These are phyloP conservation scores for Brachyrhaphis roseni DNA, from an alignment of 2,797 vertebrate genomes.

Conservation along the genomic window DNA sequence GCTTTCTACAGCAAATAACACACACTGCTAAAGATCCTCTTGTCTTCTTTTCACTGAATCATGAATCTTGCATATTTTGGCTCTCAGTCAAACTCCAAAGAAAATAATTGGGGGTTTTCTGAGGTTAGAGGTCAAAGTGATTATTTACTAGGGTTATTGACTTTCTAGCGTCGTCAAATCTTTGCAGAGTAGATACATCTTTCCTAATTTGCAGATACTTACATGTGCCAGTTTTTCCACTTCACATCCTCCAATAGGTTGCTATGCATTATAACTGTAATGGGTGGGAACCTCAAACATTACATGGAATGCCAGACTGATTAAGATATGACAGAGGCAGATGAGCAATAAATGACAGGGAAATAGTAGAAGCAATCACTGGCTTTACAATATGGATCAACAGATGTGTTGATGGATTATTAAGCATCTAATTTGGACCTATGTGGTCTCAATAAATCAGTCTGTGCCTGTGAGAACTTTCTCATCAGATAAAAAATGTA, in stretches of 20 bases:
- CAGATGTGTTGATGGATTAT: conserved; percentile 27
- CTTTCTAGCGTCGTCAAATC: conserved; percentile 39
- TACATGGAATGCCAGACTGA: conserved; percentile 36
- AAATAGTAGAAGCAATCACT: conserved; percentile 25
- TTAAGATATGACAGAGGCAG: conserved; percentile 17
- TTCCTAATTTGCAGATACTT: neutral
- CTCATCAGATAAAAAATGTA: neutral
- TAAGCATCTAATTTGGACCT: conserved; percentile 19
- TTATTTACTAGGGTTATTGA: conserved; percentile 40
- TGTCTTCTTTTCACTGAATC: neutral
- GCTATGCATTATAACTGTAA: conserved; percentile 13
- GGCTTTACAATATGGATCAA: conserved; percentile 14
- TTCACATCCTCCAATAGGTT: neutral
- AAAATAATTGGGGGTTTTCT: conserved; percentile 21
- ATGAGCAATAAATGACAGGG: conserved; percentile 17
- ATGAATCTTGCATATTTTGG: neutral
- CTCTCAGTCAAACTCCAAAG: conserved; percentile 6
- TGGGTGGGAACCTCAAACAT: conserved; percentile 21
- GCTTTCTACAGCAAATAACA: neutral
- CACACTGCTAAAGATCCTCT: neutral
- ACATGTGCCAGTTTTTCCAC: conserved; percentile 7
- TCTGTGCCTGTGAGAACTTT: neutral
- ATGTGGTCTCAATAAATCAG: conserved; percentile 21
- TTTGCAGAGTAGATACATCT: conserved; percentile 19
- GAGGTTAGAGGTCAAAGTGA: conserved; percentile 41